Base-by-base conservation (phyloP, 2,888 invertebrate species). In the Scotopteryx bipunctaria region DNA sequence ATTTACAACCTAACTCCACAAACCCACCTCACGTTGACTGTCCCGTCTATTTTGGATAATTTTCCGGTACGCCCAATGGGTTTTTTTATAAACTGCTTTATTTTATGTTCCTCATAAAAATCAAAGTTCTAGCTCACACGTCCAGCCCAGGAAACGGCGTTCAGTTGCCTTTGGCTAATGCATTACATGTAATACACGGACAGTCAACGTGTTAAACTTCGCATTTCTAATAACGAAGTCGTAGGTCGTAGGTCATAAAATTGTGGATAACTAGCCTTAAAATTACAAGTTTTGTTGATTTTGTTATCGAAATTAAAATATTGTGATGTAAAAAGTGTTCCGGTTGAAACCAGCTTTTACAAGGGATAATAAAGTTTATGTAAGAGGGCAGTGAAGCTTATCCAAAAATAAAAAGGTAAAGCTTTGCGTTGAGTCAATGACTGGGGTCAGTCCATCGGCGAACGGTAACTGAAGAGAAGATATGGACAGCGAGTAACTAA, bases 211-310 rank as follows among this genome's bases (percentile, higher is more conserved):
- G n/a, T n/a, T n/a, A 40, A 27, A n/a, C 33, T 13, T 36, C 15
- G 29, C 35, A 47, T 32, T 45, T 37, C 32, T 27, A 35, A 25
- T 36, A 45, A 27, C 3, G n/a, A 35, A 43, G 5, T 14, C 31
- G n/a, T 29, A 0, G 13, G 29, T 37, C 33, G 40, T 52, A 46
- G 46, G 49, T n/a, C 15, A 31, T 48, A 48, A 48, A 49, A 48
- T 40, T 44, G 44, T 40, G 53, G 48, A 54, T 54, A 48, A 54
- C 40, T 45, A 51, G 48, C 31, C 32, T 37, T 35, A 31, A 50
- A 36, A 44, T 54, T 48, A 43, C 36, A 38, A 15, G 53, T 48
- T 54, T 48, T 31, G 23, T 21, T 21, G 37, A 31, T 46, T 36
- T n/a, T 35, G 41, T 41, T 27, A 27, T 40, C 27, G 27, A 17